Evolutionary conservation across 2,888 invertebrate genomes (phyloP), one percentile per base, ranked within the genome.

Genomic region (Ametastegia equiseti): DNA sequence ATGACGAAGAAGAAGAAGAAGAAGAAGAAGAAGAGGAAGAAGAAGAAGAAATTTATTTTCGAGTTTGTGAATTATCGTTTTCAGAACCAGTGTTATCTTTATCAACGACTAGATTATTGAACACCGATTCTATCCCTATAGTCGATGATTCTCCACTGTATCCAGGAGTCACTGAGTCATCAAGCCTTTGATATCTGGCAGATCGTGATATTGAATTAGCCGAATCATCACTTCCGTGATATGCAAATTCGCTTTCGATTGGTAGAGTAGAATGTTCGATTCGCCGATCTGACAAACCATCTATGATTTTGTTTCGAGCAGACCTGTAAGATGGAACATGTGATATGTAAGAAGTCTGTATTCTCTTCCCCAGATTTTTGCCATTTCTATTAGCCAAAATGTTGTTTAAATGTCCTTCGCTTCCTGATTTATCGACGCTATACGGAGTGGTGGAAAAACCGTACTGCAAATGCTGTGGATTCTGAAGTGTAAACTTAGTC

Each of bases 111-210:
- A 92, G 83, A 83, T 91, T 91, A 82, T 84, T 91, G 84, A 92
- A 92, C 23, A 91, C 91, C 57, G 92, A 92, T 80, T 92, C 92
- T 78, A 92, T 92, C 83, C 91, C 89, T 82, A 92, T 91, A 0
- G 92, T 92, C 30, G 92, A 92, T 13, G 92, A 89, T 81, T 91
- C 90, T 33, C 86, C 84, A 23, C 83, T 86, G 4, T 86, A 86
- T 73, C 90, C 90, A 13, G 91, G 90, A 4, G 91, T 90, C 80
- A 90, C 77, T 15, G 77, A 2, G 19, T 78, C 42, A 19, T 60
- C 57, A n/a, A 60, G 13, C 13, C 60, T 78, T 60, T 27, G 23
- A 60, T 60, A 27, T 39, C 42, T 78, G 0, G 27, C 60, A 15
- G 36, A 36, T 42, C 77, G 77, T n/a, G 77, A 42, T 5, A 42